These are phyloP conservation scores for Ips nitidus DNA, from an alignment of 1,140 invertebrate genomes.

Conservation along the genomic window DNA sequence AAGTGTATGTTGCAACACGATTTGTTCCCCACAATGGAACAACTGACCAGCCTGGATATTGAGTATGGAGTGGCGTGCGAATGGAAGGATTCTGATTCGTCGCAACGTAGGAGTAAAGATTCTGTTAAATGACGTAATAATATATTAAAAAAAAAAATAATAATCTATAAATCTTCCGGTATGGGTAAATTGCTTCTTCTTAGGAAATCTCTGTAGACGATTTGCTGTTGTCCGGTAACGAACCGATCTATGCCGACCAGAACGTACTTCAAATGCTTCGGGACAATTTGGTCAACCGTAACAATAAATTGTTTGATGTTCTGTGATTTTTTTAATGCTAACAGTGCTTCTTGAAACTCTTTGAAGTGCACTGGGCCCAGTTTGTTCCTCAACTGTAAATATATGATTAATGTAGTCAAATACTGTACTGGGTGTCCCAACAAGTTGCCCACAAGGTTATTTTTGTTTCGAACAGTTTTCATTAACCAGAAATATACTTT, in stretches of 20 bases:
- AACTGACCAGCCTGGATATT: constrained; percentile 45
- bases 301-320: constrained; percentile 9
- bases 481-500: too few species aligned
- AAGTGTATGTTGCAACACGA: constrained; percentile 37
- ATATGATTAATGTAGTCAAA: too few species aligned
- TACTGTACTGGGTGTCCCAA: too few species aligned
- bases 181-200: constrained; percentile 14
- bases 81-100: constrained; percentile 8
- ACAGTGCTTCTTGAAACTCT: too few species aligned
- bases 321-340: background rate
- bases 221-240: constrained; percentile 2
- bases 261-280: constrained; percentile 7
- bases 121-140: too few species aligned
- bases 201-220: constrained; percentile 4
- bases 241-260: constrained; percentile 8
- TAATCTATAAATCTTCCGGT: constrained; percentile 20
- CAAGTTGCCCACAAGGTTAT: too few species aligned
- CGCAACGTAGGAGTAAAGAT: too few species aligned
- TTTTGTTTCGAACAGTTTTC: too few species aligned
- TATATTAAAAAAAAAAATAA: background rate
- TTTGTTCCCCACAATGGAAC: constrained; percentile 40
- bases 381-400: too few species aligned
- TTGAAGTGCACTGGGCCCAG: too few species aligned
- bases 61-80: constrained; percentile 42
- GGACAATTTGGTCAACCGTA: constrained; percentile 9